Base-by-base conservation (phyloP, 2,113 vertebrate genomes). In the Corythaixoides concolor region DNA sequence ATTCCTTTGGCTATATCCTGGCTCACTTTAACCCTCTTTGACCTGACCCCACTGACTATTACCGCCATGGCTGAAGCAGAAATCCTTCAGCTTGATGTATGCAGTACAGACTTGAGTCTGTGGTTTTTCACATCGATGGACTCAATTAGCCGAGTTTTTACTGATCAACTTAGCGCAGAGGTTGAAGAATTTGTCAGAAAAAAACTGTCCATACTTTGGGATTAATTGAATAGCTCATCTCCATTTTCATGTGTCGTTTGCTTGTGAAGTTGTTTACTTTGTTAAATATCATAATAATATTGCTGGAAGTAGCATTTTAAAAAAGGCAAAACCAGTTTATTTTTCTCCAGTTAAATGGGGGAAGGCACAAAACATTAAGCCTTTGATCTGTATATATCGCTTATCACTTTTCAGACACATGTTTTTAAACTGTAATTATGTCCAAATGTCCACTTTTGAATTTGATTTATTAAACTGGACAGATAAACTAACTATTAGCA, bases 1-100 rank as follows among this genome's bases (percentile, higher is more conserved):
- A 98, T 98, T 98, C 94, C 95, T 98, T 95, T 98, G 97, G 97
- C 98, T 97, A 97, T 98, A 98, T 98, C 97, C 97, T 98, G 98
- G 97, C 97, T 97, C 79, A 69, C 96, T 98, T 97, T 98, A 98
- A 97, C 98, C 98, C 98, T 97, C 95, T 98, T 97, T 98, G 98
- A 98, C 98, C 98, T 98, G 98, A 98, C 98, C 98, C 97, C 96
- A 67, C 95, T 97, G 97, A 96, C 96, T 98, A 78, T 98, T 98
- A 97, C 96, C 7, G 80, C 97, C 56, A 33, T 92, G 96, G 96
- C 98, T 94, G 93, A 96, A 97, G 95, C 97, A 97, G 90, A 90
- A 97, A 97, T 97, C 96, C 95, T 97, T 98, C 96, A 97, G 95
- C 92, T 90, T 98, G 98, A 98, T 98, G 97, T 97, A 98, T 98